Percentiles rank a stretch among this genome's conserved stretches.
Conservation (phyloP, 2,113 vertebrate genomes). For the Phylloscopus trochiloides region DNA sequence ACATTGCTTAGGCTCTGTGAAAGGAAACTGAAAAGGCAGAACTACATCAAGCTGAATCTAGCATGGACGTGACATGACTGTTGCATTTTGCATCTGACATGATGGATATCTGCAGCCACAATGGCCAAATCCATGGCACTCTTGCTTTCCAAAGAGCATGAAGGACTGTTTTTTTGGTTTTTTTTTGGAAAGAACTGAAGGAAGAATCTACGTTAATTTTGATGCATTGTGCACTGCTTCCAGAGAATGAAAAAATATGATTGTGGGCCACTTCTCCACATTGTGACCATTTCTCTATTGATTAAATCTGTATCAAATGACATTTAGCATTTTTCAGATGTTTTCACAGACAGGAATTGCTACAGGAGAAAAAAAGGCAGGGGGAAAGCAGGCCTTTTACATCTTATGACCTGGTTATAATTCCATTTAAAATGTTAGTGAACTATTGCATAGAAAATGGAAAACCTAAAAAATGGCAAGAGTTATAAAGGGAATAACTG, state of each 20-base stretch:
- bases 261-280: not conserved
- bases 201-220: not conserved
- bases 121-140: not conserved
- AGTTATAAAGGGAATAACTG: not conserved
- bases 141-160: slow-evolving; percentile 6
- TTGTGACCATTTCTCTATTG: not conserved
- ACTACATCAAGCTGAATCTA: not conserved
- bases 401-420: not conserved
- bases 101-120: not conserved
- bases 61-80: not conserved
- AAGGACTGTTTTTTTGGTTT: not conserved
- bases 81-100: slow-evolving; percentile 2
- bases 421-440: not conserved
- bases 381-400: not conserved
- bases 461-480: not conserved
- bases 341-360: not conserved
- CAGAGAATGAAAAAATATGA: not conserved
- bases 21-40: slow-evolving; percentile 20
- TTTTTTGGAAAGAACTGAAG: not conserved
- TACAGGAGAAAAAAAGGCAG: not conserved
- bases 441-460: not conserved
- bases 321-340: not conserved
- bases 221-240: not conserved
- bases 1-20: slow-evolving; percentile 1
- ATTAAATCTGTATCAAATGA: not conserved